phyloP scores from a whole-genome alignment of 2,113 vertebrate genomes.

The Sorex fumeus region DNA sequence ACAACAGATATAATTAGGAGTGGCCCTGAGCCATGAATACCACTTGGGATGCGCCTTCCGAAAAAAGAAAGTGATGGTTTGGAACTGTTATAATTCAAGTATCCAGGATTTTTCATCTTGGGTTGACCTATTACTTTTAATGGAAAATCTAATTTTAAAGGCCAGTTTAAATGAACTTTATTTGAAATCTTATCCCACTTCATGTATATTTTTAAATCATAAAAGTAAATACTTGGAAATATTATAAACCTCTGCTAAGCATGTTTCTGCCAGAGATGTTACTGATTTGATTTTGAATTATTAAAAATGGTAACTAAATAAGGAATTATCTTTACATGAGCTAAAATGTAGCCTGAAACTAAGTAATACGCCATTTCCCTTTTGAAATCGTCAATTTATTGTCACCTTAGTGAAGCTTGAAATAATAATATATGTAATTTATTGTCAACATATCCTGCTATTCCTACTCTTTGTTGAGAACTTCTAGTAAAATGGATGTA shows the following conservation, averaged over 20 bases:
- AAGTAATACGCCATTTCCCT: background rate
- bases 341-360: slow-evolving; percentile 21
- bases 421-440: slow-evolving; percentile 41
- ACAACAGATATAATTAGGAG: too few species aligned
- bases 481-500: background rate
- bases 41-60: too few species aligned
- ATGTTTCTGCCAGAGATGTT: slow-evolving; percentile 33
- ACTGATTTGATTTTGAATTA: slow-evolving; percentile 40
- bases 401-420: slow-evolving; percentile 31
- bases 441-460: slow-evolving; percentile 35
- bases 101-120: background rate
- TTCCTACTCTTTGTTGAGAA: background rate
- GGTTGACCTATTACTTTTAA: background rate
- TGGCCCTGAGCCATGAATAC: too few species aligned
- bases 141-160: background rate
- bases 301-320: slow-evolving; percentile 36
- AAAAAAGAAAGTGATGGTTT: background rate
- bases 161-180: slow-evolving; percentile 11
- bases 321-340: background rate
- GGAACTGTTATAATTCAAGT: slow-evolving; percentile 16
- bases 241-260: slow-evolving; percentile 35
- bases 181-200: slow-evolving; percentile 34
- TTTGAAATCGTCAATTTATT: slow-evolving; percentile 57
- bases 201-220: slow-evolving; percentile 33
- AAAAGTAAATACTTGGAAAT: slow-evolving; percentile 57